Evolutionary conservation across 2,113 vertebrate species (phyloP).

Genomic region (Choloepus hoffmanni): DNA sequence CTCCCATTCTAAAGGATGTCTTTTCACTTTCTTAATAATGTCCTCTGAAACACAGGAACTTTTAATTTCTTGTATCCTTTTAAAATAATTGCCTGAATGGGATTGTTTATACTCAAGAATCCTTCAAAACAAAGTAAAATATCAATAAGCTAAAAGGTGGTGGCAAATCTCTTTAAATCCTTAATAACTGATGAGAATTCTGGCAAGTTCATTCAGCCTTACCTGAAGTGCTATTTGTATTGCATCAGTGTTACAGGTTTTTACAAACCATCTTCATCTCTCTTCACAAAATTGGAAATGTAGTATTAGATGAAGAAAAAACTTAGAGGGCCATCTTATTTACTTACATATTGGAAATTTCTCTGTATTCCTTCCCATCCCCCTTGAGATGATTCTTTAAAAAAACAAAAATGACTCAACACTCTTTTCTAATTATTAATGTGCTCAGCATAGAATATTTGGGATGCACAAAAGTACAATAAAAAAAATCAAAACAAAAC

Average conservation of each 20-base stretch:
- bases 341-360: not conserved
- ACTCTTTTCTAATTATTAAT: not conserved
- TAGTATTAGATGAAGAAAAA: not conserved
- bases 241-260: not conserved
- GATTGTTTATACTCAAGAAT: not conserved
- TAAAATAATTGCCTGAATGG: not conserved
- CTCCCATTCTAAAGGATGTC: too few relatives aligned
- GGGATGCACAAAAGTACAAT: not conserved
- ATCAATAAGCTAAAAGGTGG: not conserved
- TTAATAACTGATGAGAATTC: not conserved
- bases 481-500: constrained; percentile 10
- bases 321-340: not conserved
- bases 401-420: constrained; percentile 25
- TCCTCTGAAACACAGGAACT: too few relatives aligned
- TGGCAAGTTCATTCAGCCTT: not conserved
- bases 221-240: not conserved
- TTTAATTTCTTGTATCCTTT: not conserved
- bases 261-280: not conserved
- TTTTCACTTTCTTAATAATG: too few relatives aligned
- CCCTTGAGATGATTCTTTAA: constrained; percentile 11
- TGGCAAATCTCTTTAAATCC: not conserved
- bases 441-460: not conserved
- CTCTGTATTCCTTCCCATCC: constrained; percentile 1
- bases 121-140: constrained; percentile 10
- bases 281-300: not conserved